Base-by-base conservation (phyloP, 1,140 invertebrate genomes). In the Drosophila funebris region DNA sequence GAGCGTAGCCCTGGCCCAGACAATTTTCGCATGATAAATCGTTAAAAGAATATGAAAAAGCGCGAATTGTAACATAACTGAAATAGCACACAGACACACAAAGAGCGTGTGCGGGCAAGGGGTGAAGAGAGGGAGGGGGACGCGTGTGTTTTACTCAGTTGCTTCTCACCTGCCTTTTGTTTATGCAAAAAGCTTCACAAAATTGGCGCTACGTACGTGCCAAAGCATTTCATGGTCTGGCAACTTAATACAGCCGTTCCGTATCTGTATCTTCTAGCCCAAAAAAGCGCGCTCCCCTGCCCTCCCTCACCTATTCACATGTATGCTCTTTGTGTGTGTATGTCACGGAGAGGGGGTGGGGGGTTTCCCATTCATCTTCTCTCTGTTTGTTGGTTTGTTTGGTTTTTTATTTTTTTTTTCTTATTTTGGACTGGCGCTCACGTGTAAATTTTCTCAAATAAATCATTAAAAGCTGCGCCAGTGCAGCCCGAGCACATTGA, bases 21-120 rank as follows among this genome's bases (percentile, higher is more conserved):
- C 83, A 88, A 87, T 88, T 88, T 82, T 88, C 83, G 78, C 83
- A 87, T 87, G 78, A 87, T 88, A 87, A 87, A 87, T 87, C 78
- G 83, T 87, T 88, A 83, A 87, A 87, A 73, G 75, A 82, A 76
- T 87, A 88, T 88, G 82, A 81, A 81, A 85, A 73, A 70, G 48
- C 77, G 82, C 73, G 81, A 87, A 84, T 87, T 84, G 81, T 84
- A 77, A 81, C 81, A 82, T 84, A 77, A 81, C 81, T 74, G 73
- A 84, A 85, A 85, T 77, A 73, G 80, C 62, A 78, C 46, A 83
- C 60, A 70, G 53, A 81, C 4, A 22, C 4, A 58, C 2, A 33
- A 0, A 60, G 44, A 24, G 41, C 53, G 33, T 20, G 48, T 7
- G 18, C n/a, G 36, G 7, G 57, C 5, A 13, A 16, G 31, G 37